Evolutionary conservation across 92 coral and sea anemone species (phyloP).

Genomic region (Parazoanthus atlanticus): DNA sequence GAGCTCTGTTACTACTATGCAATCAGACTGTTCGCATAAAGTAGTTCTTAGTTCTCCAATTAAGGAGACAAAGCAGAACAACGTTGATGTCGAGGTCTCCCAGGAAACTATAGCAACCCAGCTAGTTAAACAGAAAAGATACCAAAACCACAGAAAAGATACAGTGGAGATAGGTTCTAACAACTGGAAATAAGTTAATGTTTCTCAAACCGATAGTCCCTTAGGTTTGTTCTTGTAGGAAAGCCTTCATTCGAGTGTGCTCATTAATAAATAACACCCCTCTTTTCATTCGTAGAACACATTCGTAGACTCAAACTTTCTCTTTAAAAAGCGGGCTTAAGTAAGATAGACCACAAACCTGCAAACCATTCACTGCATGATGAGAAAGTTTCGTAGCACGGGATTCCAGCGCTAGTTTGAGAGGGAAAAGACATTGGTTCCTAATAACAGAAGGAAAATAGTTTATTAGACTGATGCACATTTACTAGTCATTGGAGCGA

Average conservation of each 20-base stretch:
- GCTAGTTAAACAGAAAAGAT: background rate
- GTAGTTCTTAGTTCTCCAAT: background rate
- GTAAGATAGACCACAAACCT: slow-evolving; percentile 56
- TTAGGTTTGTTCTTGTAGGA: slow-evolving; percentile 23
- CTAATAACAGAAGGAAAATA: slow-evolving; percentile 50
- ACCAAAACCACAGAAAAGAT: background rate
- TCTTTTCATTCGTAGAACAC: slow-evolving; percentile 39
- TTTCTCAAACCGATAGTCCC: slow-evolving; percentile 30
- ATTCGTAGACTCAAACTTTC: slow-evolving; percentile 3
- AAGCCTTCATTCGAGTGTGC: slow-evolving; percentile 37
- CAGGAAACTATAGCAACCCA: slow-evolving; percentile 36
- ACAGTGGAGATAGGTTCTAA: background rate
- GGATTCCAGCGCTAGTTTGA: slow-evolving; percentile 94
- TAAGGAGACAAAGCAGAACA: background rate
- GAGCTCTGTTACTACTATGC: background rate
- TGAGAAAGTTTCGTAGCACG: slow-evolving; percentile 83
- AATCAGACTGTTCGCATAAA: background rate
- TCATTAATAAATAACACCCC: slow-evolving; percentile 60
- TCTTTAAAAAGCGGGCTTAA: slow-evolving; percentile 27
- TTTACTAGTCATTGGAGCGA: slow-evolving; percentile 63
- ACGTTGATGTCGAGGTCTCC: background rate
- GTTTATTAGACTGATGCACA: slow-evolving; percentile 52
- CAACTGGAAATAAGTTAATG: background rate
- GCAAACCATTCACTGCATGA: slow-evolving; percentile 90
- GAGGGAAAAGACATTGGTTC: slow-evolving; percentile 89